Percentiles rank a stretch among this genome's conserved stretches.
phyloP scores from a whole-genome alignment of 2,888 invertebrate genomes.

The Synergus gifuensis region DNA sequence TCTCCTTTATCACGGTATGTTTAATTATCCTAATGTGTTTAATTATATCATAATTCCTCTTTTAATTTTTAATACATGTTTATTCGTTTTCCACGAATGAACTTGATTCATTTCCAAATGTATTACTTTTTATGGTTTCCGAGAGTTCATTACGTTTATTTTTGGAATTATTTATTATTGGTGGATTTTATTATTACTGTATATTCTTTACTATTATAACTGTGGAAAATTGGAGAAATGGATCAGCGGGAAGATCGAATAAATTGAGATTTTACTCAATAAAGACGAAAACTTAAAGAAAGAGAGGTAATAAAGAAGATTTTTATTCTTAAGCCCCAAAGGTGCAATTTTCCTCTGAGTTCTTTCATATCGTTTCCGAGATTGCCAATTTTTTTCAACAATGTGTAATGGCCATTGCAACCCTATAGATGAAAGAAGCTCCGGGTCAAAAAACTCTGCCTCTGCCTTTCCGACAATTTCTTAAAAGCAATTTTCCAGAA shows the following conservation, averaged over 20 bases:
- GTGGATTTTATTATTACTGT: neutral
- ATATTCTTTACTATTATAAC: neutral
- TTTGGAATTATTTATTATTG: too few relatives aligned
- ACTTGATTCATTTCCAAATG: too few relatives aligned
- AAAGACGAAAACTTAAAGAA: neutral
- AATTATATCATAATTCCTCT: too few relatives aligned
- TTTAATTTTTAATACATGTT: too few relatives aligned
- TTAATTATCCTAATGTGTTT: neutral
- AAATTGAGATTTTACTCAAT: neutral
- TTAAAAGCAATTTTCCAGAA: neutral
- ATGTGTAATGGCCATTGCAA: neutral
- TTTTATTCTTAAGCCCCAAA: conserved; percentile 8
- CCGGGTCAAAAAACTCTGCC: neutral
- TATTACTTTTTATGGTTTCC: too few relatives aligned
- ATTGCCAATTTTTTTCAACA: conserved; percentile 38
- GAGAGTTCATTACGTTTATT: too few relatives aligned
- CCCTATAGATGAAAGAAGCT: neutral
- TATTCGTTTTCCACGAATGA: too few relatives aligned
- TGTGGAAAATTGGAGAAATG: neutral
- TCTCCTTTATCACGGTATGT: neutral
- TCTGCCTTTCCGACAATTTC: neutral
- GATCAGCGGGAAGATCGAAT: neutral
- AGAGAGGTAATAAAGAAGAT: neutral
- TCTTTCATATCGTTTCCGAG: conserved; percentile 25
- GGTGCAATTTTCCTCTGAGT: conserved; percentile 22